A percentile compares a stretch with the other conserved stretches of the same genome.
Conservation (phyloP, 2,888 invertebrate genomes). For the Phorcus lineatus region DNA sequence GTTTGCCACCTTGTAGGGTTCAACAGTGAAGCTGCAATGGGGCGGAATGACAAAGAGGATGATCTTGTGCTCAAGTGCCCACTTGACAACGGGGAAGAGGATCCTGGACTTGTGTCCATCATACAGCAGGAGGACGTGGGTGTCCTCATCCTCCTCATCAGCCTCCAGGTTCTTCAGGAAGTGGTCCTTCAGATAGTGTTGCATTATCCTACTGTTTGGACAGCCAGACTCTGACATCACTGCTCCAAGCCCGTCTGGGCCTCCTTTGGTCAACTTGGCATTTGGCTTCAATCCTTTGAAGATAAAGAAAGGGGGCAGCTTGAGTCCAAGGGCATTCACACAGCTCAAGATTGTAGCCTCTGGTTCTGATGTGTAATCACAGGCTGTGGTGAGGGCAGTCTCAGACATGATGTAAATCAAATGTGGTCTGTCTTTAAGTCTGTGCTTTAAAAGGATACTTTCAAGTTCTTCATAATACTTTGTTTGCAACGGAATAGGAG, state of each 20-base stretch:
- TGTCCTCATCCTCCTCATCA: neutral
- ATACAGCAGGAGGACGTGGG: neutral
- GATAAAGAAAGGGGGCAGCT: slow-evolving; percentile 17
- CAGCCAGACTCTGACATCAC: neutral
- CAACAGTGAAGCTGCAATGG: neutral
- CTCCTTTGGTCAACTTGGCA: neutral
- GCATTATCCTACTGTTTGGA: slow-evolving; percentile 7
- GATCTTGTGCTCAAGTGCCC: slow-evolving; percentile 17
- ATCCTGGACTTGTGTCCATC: slow-evolving; percentile 7
- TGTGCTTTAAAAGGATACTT: neutral
- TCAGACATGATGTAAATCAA: slow-evolving; percentile 2
- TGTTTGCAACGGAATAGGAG: neutral
- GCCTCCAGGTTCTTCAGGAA: slow-evolving; percentile 4
- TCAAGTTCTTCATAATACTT: slow-evolving; percentile 11
- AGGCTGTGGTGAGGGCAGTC: neutral
- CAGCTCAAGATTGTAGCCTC: slow-evolving; percentile 8
- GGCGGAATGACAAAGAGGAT: slow-evolving; percentile 21
- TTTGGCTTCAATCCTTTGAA: slow-evolving; percentile 10
- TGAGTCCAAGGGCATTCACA: slow-evolving; percentile 2
- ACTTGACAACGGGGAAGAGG: neutral
- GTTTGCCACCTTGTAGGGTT: neutral
- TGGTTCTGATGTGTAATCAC: neutral
- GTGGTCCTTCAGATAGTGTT: slow-evolving; percentile 13
- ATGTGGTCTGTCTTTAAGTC: neutral
- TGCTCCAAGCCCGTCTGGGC: neutral